phyloP scores from a whole-genome alignment of 2,888 invertebrate genomes.

The Hylaea fasciaria region DNA sequence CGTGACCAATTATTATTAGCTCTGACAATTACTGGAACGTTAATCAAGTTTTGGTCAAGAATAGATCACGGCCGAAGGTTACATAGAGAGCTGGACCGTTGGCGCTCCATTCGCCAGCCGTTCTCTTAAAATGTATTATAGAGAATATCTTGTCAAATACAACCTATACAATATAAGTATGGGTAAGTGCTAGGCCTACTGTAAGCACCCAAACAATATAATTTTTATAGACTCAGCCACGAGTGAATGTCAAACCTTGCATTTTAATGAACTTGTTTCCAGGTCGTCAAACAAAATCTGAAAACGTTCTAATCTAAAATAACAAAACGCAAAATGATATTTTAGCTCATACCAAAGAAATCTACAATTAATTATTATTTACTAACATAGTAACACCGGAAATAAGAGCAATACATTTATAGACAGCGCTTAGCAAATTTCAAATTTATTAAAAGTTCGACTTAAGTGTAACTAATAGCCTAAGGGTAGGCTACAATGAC shows the following conservation, averaged over 20 bases:
- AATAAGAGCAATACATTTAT: neutral
- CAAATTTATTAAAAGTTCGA: neutral
- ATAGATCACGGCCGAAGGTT: constrained; percentile 62
- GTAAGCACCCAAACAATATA: no score
- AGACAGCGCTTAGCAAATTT: neutral
- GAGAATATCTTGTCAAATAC: constrained; percentile 30
- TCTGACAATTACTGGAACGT: constrained; percentile 51
- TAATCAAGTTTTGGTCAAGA: constrained; percentile 55
- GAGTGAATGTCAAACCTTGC: no score
- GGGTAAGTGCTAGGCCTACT: no score
- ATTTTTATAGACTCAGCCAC: no score
- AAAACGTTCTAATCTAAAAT: no score
- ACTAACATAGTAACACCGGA: neutral
- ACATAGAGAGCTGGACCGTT: constrained; percentile 42
- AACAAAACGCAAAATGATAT: no score
- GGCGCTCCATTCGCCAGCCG: constrained; percentile 49
- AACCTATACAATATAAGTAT: neutral
- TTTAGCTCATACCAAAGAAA: no score
- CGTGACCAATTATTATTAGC: constrained; percentile 39
- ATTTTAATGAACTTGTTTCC: no score
- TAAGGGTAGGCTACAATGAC: constrained; percentile 2
- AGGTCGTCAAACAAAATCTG: no score
- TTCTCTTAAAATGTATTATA: constrained; percentile 31
- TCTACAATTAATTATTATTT: no score
- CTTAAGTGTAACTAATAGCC: constrained; percentile 2